phyloP scores from a whole-genome alignment of 2,888 invertebrate species.

The Melanotus villosus region DNA sequence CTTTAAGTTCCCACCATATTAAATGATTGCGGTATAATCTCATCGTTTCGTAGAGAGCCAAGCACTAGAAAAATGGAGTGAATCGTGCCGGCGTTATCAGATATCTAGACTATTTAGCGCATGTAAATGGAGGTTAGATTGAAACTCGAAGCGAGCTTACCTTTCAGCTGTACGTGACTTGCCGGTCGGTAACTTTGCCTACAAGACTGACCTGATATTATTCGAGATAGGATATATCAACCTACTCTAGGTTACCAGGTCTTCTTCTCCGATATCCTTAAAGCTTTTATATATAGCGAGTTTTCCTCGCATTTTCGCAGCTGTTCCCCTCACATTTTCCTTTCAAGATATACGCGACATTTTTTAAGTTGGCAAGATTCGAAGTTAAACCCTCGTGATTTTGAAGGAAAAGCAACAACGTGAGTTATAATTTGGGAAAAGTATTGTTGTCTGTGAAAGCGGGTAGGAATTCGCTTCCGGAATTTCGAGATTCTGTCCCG shows the following conservation, averaged over 20 bases:
- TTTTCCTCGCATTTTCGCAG: no score
- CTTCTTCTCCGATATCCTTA: slow-evolving; percentile 11
- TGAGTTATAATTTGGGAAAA: no score
- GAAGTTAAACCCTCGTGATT: no score
- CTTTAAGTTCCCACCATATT: slow-evolving; percentile 27
- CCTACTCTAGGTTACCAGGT: slow-evolving; percentile 43
- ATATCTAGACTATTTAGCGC: slow-evolving; percentile 47
- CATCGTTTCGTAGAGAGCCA: slow-evolving; percentile 27
- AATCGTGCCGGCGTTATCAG: slow-evolving; percentile 44
- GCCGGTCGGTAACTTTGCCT: slow-evolving; percentile 31
- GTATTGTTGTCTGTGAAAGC: neutral
- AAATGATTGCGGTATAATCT: slow-evolving; percentile 22
- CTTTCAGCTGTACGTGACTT: slow-evolving; percentile 46
- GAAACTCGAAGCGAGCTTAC: slow-evolving; percentile 42
- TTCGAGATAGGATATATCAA: slow-evolving; percentile 37
- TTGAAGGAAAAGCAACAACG: no score
- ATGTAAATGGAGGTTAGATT: slow-evolving; percentile 49
- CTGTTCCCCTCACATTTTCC: no score
- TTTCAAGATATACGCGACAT: no score
- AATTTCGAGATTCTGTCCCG: neutral
- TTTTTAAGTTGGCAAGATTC: no score
- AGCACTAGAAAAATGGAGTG: slow-evolving; percentile 34
- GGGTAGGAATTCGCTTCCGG: slow-evolving; percentile 1
- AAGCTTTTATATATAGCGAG: neutral
- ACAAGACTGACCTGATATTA: slow-evolving; percentile 40